Base-by-base conservation (phyloP, 2,797 vertebrate species). In the Xyrichtys novacula region DNA sequence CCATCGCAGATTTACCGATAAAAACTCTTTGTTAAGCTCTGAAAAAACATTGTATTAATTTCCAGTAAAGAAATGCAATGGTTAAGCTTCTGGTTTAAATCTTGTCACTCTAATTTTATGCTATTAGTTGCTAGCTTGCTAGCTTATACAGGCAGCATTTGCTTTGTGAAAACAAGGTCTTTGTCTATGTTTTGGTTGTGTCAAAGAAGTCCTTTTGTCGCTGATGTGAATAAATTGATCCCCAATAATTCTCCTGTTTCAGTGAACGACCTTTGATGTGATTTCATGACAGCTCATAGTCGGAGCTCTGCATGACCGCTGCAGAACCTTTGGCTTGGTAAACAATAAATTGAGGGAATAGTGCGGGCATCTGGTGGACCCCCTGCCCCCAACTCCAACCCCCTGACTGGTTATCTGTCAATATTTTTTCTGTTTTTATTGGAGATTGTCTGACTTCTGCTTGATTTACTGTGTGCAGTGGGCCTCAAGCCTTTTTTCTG, bases 391-490 rank as follows among this genome's bases (percentile, higher is more conserved):
- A n/a, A n/a, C n/a, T n/a, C n/a, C n/a, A n/a, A n/a, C n/a, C n/a
- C n/a, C n/a, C n/a, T n/a, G 55, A 57, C 54, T 54, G 66, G 42
- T 71, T 43, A 71, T 59, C 71, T 76, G 79, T 87, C 83, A 69
- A 50, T 57, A 31, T 49, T 59, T 50, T 76, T 82, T 71, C 40
- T 20, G 10, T 50, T 63, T 80, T 74, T 78, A 68, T 76, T 38
- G 57, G 54, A 59, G 80, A 48, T 84, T 58, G 49, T 64, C 62
- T 65, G 77, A 68, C 38, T 71, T 74, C 54, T 61, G 71, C 74
- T 73, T 84, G 39, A 77, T 82, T 76, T 61, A 78, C 44, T 62
- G n/a, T 46, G 43, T 61, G 65, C n/a, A 2, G 31, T 44, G 44
- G 59, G 44, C 50, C 46, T 46, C 59, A 15, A 19, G 36, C n/a